Conservation (phyloP, 2,113 vertebrate genomes). For the Dascyllus trimaculatus region DNA sequence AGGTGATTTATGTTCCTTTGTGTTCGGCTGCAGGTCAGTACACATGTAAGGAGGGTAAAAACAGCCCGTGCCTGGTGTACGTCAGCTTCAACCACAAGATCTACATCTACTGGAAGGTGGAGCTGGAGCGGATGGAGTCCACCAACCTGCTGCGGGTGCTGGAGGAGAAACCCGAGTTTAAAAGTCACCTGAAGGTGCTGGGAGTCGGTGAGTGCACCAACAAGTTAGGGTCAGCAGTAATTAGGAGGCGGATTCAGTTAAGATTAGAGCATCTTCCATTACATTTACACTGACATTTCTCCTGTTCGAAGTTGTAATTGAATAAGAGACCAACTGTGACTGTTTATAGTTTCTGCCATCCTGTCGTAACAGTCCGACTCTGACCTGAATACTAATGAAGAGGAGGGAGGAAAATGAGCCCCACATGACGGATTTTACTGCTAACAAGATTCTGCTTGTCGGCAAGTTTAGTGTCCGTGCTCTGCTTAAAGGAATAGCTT, state of each 20-base stretch:
- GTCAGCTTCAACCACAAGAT: constrained; percentile 98
- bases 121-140: constrained; percentile 96
- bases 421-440: constrained; percentile 16
- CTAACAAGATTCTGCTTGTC: not conserved
- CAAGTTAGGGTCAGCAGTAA: not conserved
- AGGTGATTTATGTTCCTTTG: not conserved
- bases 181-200: constrained; percentile 82
- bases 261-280: not conserved
- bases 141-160: constrained; percentile 92
- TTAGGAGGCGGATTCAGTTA: not conserved
- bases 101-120: constrained; percentile 96
- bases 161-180: constrained; percentile 87
- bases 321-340: constrained; percentile 14
- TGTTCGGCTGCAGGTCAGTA: constrained; percentile 89
- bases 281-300: not conserved
- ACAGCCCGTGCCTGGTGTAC: constrained; percentile 96
- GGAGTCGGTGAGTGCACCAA: constrained; percentile 87
- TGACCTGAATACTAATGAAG: constrained; percentile 44
- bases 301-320: constrained; percentile 10
- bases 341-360: not conserved
- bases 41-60: constrained; percentile 92
- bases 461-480: not conserved
- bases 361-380: not conserved
- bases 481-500: constrained; percentile 9
- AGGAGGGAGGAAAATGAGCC: not conserved